phyloP scores from a whole-genome alignment of 2,797 vertebrate genomes.

The Amniataba percoides region DNA sequence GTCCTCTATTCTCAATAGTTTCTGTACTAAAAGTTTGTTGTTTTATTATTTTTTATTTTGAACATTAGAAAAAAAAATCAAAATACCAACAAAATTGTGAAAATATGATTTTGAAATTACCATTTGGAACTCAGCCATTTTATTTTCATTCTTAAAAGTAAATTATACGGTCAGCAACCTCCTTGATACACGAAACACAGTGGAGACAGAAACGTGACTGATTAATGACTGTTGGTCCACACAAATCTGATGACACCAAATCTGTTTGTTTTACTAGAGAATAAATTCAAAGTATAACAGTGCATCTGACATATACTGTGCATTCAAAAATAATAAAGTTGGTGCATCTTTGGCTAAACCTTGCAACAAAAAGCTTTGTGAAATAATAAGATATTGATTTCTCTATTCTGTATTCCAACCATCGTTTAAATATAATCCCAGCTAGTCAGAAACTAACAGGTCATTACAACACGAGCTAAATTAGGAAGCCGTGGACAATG shows the following conservation, averaged over 20 bases:
- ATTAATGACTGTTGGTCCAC: neutral
- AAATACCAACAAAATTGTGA: neutral
- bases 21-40: fast-evolving
- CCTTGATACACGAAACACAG: neutral
- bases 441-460: neutral
- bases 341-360: neutral
- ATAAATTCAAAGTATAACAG: neutral
- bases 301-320: neutral
- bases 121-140: neutral
- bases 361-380: neutral
- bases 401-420: neutral
- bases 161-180: neutral
- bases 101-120: neutral
- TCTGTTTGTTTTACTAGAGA: neutral
- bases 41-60: neutral
- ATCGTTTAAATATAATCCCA: neutral
- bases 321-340: neutral
- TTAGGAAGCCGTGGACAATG: neutral
- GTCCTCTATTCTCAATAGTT: neutral
- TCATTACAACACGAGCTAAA: neutral
- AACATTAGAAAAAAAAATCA: neutral
- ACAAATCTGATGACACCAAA: neutral
- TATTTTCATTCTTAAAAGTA: neutral
- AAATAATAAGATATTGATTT: neutral
- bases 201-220: neutral